Conservation (phyloP, 2,113 vertebrate genomes). For the Tapirus terrestris region DNA sequence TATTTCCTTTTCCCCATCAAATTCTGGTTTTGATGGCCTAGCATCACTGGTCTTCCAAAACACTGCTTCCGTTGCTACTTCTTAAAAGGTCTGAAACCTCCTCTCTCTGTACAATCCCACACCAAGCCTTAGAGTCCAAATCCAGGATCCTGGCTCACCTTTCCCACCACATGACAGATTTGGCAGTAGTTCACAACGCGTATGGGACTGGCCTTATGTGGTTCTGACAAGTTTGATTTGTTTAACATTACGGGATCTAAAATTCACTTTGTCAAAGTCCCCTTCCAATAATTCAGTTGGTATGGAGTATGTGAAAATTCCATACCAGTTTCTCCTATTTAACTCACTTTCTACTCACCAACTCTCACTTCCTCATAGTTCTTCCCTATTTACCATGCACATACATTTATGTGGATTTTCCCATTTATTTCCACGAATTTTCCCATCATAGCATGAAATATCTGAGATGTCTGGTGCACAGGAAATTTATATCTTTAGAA, state of each 20-base stretch:
- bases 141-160: not conserved
- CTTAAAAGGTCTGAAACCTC: not conserved
- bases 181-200: not conserved
- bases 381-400: not conserved
- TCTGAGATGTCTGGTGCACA: not conserved
- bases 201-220: not conserved
- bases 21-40: not conserved
- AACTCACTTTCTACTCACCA: not conserved
- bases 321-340: not conserved
- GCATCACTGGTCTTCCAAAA: not conserved
- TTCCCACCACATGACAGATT: not conserved
- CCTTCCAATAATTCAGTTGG: constrained; percentile 1
- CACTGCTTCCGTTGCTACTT: not conserved
- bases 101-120: not conserved
- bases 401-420: constrained; percentile 10
- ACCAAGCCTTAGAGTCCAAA: not conserved
- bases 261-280: not conserved
- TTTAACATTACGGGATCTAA: not conserved
- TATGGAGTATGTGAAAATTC: not conserved
- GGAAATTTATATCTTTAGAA: not conserved
- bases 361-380: not conserved
- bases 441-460: constrained; percentile 39
- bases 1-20: not conserved
- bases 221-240: constrained; percentile 43
- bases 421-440: constrained; percentile 21